Conservation (phyloP, 2,888 invertebrate species). For the Amblyjoppa fuscipennis region DNA sequence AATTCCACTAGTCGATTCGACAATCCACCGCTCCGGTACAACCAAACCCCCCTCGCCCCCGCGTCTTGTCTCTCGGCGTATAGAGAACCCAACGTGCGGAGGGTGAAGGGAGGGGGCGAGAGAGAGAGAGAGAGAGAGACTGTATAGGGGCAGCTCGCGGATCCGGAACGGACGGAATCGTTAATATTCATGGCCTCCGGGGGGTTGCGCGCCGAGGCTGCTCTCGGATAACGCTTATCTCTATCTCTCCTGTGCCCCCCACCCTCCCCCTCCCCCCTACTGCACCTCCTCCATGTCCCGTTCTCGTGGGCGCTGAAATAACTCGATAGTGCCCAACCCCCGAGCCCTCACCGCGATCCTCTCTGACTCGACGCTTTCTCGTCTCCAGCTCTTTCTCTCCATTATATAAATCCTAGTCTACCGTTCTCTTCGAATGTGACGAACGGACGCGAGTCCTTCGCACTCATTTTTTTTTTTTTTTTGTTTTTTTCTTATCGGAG, state of each 20-base stretch:
- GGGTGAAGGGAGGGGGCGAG: not conserved
- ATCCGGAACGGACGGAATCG: slow-evolving; percentile 75
- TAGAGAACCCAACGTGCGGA: not conserved
- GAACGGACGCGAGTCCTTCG: not conserved
- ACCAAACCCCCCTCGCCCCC: slow-evolving; percentile 8
- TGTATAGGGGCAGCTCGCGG: slow-evolving; percentile 63
- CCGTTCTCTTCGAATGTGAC: slow-evolving; percentile 61
- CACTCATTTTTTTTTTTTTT: not conserved
- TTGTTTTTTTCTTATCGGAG: too few species aligned
- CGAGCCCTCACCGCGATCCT: slow-evolving; percentile 70
- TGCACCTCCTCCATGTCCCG: slow-evolving; percentile 31
- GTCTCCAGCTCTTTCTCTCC: slow-evolving; percentile 65
- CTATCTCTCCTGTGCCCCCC: slow-evolving; percentile 53
- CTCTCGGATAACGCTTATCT: slow-evolving; percentile 82
- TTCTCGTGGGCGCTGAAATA: slow-evolving; percentile 78
- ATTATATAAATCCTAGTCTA: slow-evolving; percentile 67
- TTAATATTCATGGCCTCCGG: slow-evolving; percentile 82
- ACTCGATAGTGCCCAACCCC: slow-evolving; percentile 78
- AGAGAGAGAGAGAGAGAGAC: slow-evolving; percentile 42
- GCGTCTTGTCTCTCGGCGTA: slow-evolving; percentile 53
- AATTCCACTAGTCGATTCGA: slow-evolving; percentile 66
- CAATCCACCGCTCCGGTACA: slow-evolving; percentile 47
- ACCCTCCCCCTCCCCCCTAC: slow-evolving; percentile 4
- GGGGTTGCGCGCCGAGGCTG: slow-evolving; percentile 68
- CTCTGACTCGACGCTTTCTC: slow-evolving; percentile 80